A percentile compares a stretch with the other conserved stretches of the same genome.
Evolutionary conservation across 2,113 vertebrate species (phyloP).

Genomic region (Typhlomys cinereus): DNA sequence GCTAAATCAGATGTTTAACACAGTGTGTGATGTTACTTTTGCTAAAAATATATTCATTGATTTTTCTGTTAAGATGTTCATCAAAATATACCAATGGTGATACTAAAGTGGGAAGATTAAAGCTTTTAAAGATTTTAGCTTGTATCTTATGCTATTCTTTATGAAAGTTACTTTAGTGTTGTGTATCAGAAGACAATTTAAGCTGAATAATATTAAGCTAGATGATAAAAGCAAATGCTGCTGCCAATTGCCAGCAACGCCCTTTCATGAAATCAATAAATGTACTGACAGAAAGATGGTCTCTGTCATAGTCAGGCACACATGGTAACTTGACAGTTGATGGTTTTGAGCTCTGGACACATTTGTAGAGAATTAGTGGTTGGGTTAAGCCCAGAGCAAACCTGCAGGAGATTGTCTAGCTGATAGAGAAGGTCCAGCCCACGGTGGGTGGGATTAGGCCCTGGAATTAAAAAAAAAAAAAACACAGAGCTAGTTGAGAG

Average conservation of each 20-base stretch:
- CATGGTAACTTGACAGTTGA: too few relatives aligned
- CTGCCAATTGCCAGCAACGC: conserved; percentile 6
- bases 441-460: too few relatives aligned
- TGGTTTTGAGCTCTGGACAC: too few relatives aligned
- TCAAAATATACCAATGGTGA: not conserved
- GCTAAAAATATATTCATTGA: not conserved
- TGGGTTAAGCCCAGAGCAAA: too few relatives aligned
- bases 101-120: not conserved
- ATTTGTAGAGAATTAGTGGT: too few relatives aligned
- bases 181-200: not conserved
- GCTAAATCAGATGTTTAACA: not conserved
- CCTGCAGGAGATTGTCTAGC: too few relatives aligned
- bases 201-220: conserved; percentile 24
- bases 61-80: not conserved
- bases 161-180: not conserved
- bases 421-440: too few relatives aligned
- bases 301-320: too few relatives aligned
- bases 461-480: too few relatives aligned
- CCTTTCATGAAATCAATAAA: not conserved
- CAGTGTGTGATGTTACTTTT: not conserved
- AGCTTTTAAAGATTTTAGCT: not conserved
- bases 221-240: not conserved
- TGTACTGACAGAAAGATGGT: not conserved
- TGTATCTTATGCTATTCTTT: conserved; percentile 25
- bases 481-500: too few relatives aligned